Evolutionary conservation across 2,888 invertebrate species (phyloP).

Genomic region (Lottia scabra): DNA sequence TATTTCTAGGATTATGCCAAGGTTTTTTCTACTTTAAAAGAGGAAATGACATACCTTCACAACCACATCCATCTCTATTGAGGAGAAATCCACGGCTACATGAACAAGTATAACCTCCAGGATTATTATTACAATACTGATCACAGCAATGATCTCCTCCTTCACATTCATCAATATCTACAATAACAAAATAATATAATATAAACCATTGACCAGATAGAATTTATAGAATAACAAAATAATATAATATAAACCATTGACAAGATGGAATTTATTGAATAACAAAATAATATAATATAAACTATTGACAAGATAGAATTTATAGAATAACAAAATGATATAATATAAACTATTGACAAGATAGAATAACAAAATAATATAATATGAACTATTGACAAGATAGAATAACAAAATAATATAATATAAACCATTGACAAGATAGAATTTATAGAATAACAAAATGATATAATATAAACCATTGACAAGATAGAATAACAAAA

Average conservation of each 20-base stretch:
- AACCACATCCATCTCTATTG: conserved; percentile 53
- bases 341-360: neutral
- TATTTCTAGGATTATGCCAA: too few relatives aligned
- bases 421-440: too few relatives aligned
- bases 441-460: too few relatives aligned
- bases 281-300: too few relatives aligned
- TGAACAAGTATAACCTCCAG: conserved; percentile 63
- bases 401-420: too few relatives aligned
- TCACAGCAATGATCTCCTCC: conserved; percentile 76
- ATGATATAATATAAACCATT: too few relatives aligned
- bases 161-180: conserved; percentile 72
- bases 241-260: neutral
- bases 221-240: neutral
- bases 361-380: neutral
- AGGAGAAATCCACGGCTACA: conserved; percentile 62
- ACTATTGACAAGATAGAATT: too few relatives aligned
- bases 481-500: neutral
- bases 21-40: too few relatives aligned
- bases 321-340: too few relatives aligned
- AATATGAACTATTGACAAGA: neutral
- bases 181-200: neutral
- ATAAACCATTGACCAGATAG: neutral
- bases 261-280: too few relatives aligned
- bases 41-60: conserved; percentile 49
- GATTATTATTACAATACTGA: conserved; percentile 75